These are phyloP conservation scores for Eudasyphora cyanicolor DNA, from an alignment of 2,888 invertebrate species.

Conservation along the genomic window DNA sequence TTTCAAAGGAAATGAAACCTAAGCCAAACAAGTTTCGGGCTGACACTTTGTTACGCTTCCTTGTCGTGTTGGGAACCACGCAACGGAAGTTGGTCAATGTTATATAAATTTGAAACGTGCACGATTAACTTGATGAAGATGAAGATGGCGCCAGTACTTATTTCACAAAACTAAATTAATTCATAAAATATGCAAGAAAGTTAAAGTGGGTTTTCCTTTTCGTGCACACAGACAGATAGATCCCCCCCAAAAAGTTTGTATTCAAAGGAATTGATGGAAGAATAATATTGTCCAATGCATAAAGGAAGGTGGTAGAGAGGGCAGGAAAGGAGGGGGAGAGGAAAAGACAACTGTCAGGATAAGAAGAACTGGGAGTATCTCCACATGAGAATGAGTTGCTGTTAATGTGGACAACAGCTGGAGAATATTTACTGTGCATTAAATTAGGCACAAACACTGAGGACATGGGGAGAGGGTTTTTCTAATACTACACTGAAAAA, in stretches of 20 bases:
- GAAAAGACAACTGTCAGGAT: not conserved
- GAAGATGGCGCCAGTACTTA: constrained; percentile 1
- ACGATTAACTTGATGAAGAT: constrained; percentile 18
- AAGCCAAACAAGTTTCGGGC: not conserved
- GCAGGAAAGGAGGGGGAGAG: too few species aligned
- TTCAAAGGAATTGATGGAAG: not conserved
- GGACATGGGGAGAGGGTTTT: not conserved
- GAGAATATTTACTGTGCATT: not conserved
- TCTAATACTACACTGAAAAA: too few species aligned
- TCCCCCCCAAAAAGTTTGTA: not conserved
- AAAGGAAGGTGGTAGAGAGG: too few species aligned
- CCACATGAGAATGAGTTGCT: not conserved
- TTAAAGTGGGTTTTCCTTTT: not conserved
- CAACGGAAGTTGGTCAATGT: not conserved
- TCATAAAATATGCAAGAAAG: constrained; percentile 2
- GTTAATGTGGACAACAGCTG: not conserved
- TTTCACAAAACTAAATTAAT: constrained; percentile 3
- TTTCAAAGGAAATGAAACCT: not conserved
- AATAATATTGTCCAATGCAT: not conserved
- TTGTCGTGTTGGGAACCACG: not conserved
- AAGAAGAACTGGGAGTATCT: not conserved
- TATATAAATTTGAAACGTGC: not conserved
- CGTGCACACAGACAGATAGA: not conserved
- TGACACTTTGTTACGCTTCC: not conserved
- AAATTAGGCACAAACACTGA: not conserved